Evolutionary conservation across 1,140 invertebrate genomes (phyloP).

Genomic region (Ceratosolen solmsi): DNA sequence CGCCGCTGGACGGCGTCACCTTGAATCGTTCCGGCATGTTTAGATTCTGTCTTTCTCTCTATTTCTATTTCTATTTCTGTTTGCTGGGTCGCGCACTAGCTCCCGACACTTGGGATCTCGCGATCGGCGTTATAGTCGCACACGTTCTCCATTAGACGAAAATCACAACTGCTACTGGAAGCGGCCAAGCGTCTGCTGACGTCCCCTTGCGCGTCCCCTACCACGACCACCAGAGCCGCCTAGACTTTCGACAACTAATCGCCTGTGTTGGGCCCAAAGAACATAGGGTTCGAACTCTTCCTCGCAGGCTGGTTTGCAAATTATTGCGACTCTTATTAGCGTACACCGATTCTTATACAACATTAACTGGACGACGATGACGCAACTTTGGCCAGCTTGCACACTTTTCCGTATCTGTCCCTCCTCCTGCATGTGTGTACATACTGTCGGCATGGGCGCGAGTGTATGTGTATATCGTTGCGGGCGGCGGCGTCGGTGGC

Average conservation of each 20-base stretch:
- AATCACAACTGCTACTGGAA: not conserved
- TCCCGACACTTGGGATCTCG: not conserved
- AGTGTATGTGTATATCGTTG: not conserved
- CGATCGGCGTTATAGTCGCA: not conserved
- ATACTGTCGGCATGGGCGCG: not conserved
- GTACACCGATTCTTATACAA: not conserved
- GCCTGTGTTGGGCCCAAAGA: no score
- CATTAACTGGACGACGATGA: not conserved
- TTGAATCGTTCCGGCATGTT: slow-evolving; percentile 47
- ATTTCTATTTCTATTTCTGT: not conserved
- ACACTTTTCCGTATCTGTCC: not conserved
- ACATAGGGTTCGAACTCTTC: not conserved
- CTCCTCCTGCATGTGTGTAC: not conserved
- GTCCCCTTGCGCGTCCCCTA: slow-evolving; percentile 7
- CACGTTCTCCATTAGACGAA: slow-evolving; percentile 29
- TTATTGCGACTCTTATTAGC: no score
- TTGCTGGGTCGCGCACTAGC: not conserved
- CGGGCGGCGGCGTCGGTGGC: not conserved
- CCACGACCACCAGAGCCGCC: not conserved
- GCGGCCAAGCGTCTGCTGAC: not conserved
- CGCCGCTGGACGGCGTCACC: slow-evolving; percentile 35
- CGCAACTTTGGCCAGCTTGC: not conserved
- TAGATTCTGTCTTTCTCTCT: not conserved
- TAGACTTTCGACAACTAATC: not conserved
- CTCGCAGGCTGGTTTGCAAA: not conserved